phyloP scores from a whole-genome alignment of 2,797 vertebrate genomes.

The Champsocephalus gunnari region DNA sequence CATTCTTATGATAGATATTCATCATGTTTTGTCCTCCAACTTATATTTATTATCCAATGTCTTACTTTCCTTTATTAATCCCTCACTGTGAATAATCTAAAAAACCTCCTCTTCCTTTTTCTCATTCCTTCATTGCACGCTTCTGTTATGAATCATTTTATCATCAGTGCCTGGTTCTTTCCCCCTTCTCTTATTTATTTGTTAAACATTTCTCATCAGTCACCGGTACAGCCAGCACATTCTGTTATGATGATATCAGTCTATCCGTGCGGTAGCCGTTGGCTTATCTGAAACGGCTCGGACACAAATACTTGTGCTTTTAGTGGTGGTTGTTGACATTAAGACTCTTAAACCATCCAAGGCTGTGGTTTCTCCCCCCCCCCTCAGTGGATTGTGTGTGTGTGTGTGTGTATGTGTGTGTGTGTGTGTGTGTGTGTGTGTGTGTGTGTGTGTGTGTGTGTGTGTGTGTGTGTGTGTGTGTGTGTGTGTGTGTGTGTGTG shows the following conservation, averaged over 20 bases:
- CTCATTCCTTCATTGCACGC: neutral
- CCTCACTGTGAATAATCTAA: slow-evolving; percentile 23
- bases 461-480: neutral
- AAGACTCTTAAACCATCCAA: slow-evolving; percentile 57
- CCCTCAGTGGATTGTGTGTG: slow-evolving; percentile 19
- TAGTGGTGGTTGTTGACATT: slow-evolving; percentile 66
- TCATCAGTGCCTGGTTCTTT: slow-evolving; percentile 15
- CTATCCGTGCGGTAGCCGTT: slow-evolving; percentile 64
- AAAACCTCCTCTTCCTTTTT: slow-evolving; percentile 14
- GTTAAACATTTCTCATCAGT: slow-evolving; percentile 37
- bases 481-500: neutral
- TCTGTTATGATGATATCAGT: slow-evolving; percentile 65
- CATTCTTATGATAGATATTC: neutral
- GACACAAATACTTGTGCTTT: slow-evolving; percentile 64
- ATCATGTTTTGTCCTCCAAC: neutral
- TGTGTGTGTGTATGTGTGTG: neutral
- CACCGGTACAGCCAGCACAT: slow-evolving; percentile 45
- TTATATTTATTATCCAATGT: neutral
- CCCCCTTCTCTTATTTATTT: slow-evolving; percentile 28
- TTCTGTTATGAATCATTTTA: slow-evolving; percentile 42
- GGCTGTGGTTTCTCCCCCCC: slow-evolving; percentile 35
- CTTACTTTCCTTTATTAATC: neutral
- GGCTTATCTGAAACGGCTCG: slow-evolving; percentile 56
- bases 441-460: neutral
- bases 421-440: neutral